These are phyloP conservation scores for Montipora foliosa DNA, from an alignment of 64 coral and sea anemone species.

Conservation along the genomic window DNA sequence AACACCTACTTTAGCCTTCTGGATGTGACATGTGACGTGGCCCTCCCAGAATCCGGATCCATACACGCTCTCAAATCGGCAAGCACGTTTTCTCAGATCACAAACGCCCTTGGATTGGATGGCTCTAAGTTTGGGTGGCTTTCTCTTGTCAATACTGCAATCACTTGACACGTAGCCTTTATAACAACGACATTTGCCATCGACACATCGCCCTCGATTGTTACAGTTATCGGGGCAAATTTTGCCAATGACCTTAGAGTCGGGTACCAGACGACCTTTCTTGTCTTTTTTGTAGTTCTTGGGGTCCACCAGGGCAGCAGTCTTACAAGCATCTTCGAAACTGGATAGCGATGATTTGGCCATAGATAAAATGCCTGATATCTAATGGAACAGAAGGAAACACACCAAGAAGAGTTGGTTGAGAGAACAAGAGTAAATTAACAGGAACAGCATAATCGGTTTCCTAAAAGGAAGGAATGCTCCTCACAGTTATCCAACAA, in stretches of 20 bases:
- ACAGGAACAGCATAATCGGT: too few species aligned
- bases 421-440: not conserved
- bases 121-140: conserved; percentile 56
- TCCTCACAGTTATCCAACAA: too few species aligned
- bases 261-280: conserved; percentile 61
- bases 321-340: conserved; percentile 68
- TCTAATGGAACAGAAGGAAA: conserved; percentile 4
- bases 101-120: conserved; percentile 89
- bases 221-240: conserved; percentile 88
- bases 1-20: conserved; percentile 77
- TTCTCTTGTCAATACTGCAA: conserved; percentile 75
- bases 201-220: conserved; percentile 75
- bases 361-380: conserved; percentile 60
- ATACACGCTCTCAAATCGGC: conserved; percentile 82
- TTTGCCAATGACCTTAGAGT: conserved; percentile 61
- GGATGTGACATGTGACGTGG: conserved; percentile 78
- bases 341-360: conserved; percentile 57
- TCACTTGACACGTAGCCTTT: conserved; percentile 71
- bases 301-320: conserved; percentile 66
- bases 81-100: conserved; percentile 73
- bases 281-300: conserved; percentile 88
- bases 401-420: not conserved
- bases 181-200: conserved; percentile 72
- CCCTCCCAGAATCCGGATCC: conserved; percentile 77
- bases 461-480: too few species aligned